Conservation (phyloP, 2,888 invertebrate genomes). For the Zaprionus lineosus region DNA sequence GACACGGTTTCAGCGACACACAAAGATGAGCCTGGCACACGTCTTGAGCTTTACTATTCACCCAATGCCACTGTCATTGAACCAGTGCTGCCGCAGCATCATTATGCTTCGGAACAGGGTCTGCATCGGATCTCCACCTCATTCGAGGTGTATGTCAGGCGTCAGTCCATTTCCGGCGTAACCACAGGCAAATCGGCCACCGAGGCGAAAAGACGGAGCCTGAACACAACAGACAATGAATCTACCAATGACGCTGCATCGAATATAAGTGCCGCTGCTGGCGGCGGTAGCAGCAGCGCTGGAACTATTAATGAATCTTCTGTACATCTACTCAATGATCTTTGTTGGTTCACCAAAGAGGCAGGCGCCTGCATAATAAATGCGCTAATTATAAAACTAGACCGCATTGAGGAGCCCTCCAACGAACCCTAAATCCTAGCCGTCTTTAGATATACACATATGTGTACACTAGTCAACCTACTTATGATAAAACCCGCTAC, state of each 20-base stretch:
- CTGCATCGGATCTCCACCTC: slow-evolving; percentile 82
- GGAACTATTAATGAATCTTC: slow-evolving; percentile 58
- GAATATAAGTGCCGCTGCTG: neutral
- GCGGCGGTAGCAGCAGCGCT: slow-evolving; percentile 1
- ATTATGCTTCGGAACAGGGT: slow-evolving; percentile 75
- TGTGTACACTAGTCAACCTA: slow-evolving; percentile 47
- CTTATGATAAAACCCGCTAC: slow-evolving; percentile 21
- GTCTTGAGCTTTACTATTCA: slow-evolving; percentile 80
- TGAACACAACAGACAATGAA: slow-evolving; percentile 43
- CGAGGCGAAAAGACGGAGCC: slow-evolving; percentile 47
- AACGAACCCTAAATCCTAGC: slow-evolving; percentile 33
- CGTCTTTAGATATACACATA: slow-evolving; percentile 4
- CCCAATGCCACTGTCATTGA: slow-evolving; percentile 80
- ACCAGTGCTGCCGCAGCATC: slow-evolving; percentile 78
- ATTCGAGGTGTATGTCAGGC: slow-evolving; percentile 82
- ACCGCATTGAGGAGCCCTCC: slow-evolving; percentile 59
- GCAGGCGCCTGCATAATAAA: slow-evolving; percentile 83
- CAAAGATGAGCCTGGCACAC: slow-evolving; percentile 82
- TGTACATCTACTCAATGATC: slow-evolving; percentile 76
- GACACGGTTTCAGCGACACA: slow-evolving; percentile 75
- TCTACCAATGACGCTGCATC: slow-evolving; percentile 13
- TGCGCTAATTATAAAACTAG: slow-evolving; percentile 81
- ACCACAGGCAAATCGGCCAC: slow-evolving; percentile 52
- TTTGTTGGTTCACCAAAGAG: slow-evolving; percentile 83
- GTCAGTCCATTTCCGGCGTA: slow-evolving; percentile 80